A percentile compares a stretch with the other conserved stretches of the same genome.
Conservation (phyloP, 2,797 vertebrate species). For the Ficedula albicollis region DNA sequence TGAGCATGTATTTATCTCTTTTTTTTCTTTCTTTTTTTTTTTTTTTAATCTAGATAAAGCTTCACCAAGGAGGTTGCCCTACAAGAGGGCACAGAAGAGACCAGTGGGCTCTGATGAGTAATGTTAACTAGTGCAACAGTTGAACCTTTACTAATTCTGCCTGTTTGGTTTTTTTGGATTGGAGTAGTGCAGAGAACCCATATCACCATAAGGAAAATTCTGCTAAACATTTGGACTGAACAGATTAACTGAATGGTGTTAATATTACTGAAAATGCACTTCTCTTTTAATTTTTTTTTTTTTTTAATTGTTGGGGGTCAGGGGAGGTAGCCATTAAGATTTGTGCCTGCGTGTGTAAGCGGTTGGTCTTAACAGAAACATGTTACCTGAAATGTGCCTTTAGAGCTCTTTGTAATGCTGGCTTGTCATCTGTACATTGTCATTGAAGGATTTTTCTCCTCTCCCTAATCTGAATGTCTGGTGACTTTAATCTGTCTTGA, state of each 20-base stretch:
- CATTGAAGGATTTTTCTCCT: neutral
- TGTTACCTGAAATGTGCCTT: slow-evolving; percentile 74
- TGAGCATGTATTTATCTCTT: no score
- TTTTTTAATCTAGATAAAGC: slow-evolving; percentile 88
- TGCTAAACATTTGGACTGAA: slow-evolving; percentile 74
- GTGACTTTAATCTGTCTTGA: slow-evolving; percentile 31
- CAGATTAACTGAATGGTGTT: slow-evolving; percentile 72
- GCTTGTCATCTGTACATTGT: slow-evolving; percentile 12
- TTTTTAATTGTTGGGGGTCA: slow-evolving; percentile 39
- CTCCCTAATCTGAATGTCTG: slow-evolving; percentile 1
- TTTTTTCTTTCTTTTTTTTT: neutral
- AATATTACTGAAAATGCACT: slow-evolving; percentile 76
- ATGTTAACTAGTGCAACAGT: slow-evolving; percentile 68
- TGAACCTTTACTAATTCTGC: slow-evolving; percentile 75
- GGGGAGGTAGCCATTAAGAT: slow-evolving; percentile 61
- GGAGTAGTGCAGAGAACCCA: slow-evolving; percentile 76
- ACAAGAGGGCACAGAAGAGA: slow-evolving; percentile 95
- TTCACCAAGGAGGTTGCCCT: slow-evolving; percentile 91
- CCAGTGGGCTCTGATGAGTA: slow-evolving; percentile 95
- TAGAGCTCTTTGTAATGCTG: slow-evolving; percentile 64
- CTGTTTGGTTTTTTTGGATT: slow-evolving; percentile 68
- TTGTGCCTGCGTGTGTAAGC: slow-evolving; percentile 68
- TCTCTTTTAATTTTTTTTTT: slow-evolving; percentile 41
- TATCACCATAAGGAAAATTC: slow-evolving; percentile 71
- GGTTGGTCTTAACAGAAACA: slow-evolving; percentile 68